Base-by-base conservation (phyloP, 2,797 vertebrate genomes). In the Coluber constrictor region DNA sequence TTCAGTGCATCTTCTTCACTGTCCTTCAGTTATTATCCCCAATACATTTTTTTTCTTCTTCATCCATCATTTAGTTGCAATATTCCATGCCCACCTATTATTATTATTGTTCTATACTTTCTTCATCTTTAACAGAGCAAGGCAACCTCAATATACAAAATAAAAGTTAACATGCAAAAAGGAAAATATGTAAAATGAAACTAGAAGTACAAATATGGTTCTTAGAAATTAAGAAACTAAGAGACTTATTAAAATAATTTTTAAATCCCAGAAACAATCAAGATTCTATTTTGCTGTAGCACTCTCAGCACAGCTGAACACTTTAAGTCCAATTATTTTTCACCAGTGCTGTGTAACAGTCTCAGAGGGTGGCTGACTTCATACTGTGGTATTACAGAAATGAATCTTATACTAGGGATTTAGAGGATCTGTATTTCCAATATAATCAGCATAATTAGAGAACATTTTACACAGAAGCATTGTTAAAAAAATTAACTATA, bases 291-390 rank as follows among this genome's bases (percentile, higher is more conserved):
- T 88, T 92, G 25, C 11, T 56, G 16, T 27, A 92, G 54, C 29
- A 66, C 59, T 43, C 86, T 66, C 23, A 66, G 32, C n/a, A 66
- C 60, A 92, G 91, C 32, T 92, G 63, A 92, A 37, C 86, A 92
- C 10, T 88, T 43, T 57, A 60, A 27, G 60, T 86, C 90, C 74
- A 91, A n/a, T 91, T 74, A 92, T 59, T 70, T 92, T 8, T 25
- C 51, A 27, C 91, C 54, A 88, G 32, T 27, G 55, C 51, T 92
- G 32, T 70, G 86, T 47, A 70, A 88, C 60, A 70, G 86, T 54
- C 91, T 92, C 91, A 74, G 61, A 92, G 54, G 61, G 87, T 74
- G 87, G 55, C 61, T 92, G 91, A 88, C 63, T 92, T 92, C 91
- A 74, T 88, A 88, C 37, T 88, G 61, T 70, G 86, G 61, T 70